phyloP scores from a whole-genome alignment of 2,888 invertebrate genomes.

The Caenorhabditis sp. region DNA sequence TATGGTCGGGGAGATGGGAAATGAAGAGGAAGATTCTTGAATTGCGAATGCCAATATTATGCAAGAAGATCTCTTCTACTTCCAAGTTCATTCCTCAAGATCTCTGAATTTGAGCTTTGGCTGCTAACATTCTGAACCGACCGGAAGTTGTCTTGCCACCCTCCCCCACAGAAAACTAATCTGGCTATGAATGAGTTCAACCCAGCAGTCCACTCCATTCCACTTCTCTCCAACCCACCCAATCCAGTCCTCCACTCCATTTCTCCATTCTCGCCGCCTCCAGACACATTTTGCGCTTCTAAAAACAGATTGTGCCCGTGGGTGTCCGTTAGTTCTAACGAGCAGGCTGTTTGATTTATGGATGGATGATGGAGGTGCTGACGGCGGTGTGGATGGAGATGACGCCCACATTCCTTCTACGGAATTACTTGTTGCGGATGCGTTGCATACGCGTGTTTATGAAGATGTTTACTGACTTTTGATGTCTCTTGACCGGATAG shows the following conservation, averaged over 20 bases:
- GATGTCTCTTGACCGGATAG: too few relatives aligned
- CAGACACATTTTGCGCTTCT: slow-evolving; percentile 6
- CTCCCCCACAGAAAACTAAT: background rate
- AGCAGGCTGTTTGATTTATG: background rate
- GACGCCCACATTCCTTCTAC: slow-evolving; percentile 1
- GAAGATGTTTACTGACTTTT: too few relatives aligned
- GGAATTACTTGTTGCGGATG: background rate
- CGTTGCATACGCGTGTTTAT: background rate
- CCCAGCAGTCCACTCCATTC: too few relatives aligned
- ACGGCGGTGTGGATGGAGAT: background rate
- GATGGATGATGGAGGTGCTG: background rate
- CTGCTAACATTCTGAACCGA: background rate
- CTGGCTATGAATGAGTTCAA: slow-evolving; percentile 4
- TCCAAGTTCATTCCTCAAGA: too few relatives aligned
- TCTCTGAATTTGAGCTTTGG: background rate
- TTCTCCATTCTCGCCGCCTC: background rate
- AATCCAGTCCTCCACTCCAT: background rate
- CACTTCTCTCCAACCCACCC: background rate
- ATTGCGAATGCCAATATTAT: too few relatives aligned
- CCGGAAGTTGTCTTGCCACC: background rate
- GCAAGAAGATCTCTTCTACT: too few relatives aligned
- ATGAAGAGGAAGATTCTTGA: background rate
- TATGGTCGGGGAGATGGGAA: background rate
- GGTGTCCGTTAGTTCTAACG: slow-evolving; percentile 6
- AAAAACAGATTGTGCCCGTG: background rate